A percentile compares a stretch with the other conserved stretches of the same genome.
phyloP scores from a whole-genome alignment of 2,113 vertebrate genomes.

The Sceloporus tristichus region DNA sequence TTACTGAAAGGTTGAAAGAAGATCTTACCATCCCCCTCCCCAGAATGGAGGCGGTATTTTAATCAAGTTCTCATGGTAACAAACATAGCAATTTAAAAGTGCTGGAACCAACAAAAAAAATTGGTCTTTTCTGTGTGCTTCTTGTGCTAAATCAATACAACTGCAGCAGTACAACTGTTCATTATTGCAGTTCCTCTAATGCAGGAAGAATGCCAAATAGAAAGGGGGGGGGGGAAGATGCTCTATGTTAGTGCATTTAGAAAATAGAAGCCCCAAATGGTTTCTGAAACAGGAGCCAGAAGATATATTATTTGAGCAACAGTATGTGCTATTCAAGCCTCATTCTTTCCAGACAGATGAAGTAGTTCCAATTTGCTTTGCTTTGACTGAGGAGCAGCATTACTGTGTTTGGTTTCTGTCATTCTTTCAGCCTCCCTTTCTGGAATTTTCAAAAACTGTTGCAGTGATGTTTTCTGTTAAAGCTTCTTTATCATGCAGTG shows the following conservation, averaged over 20 bases:
- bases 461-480: background rate
- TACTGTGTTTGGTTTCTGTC: background rate
- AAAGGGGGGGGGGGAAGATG: constrained; percentile 32
- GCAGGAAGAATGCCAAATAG: constrained; percentile 47
- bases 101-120: constrained; percentile 58
- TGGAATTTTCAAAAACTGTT: background rate
- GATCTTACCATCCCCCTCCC: constrained; percentile 31
- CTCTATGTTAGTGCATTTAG: constrained; percentile 49
- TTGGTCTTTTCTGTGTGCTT: constrained; percentile 47
- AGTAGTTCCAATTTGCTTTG: background rate
- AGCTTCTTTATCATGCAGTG: background rate
- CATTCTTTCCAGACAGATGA: background rate
- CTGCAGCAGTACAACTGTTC: constrained; percentile 51
- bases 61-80: constrained; percentile 69
- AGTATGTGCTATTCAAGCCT: background rate
- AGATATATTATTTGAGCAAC: background rate
- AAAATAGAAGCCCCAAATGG: constrained; percentile 13
- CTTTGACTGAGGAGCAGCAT: background rate
- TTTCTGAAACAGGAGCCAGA: background rate
- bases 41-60: constrained; percentile 62
- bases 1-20: constrained; percentile 59
- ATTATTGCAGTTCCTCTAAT: constrained; percentile 47
- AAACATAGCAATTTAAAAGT: constrained; percentile 62
- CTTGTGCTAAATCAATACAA: constrained; percentile 66
- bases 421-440: background rate